Evolutionary conservation across 2,888 invertebrate species (phyloP).

Genomic region (Pammene fasciana): DNA sequence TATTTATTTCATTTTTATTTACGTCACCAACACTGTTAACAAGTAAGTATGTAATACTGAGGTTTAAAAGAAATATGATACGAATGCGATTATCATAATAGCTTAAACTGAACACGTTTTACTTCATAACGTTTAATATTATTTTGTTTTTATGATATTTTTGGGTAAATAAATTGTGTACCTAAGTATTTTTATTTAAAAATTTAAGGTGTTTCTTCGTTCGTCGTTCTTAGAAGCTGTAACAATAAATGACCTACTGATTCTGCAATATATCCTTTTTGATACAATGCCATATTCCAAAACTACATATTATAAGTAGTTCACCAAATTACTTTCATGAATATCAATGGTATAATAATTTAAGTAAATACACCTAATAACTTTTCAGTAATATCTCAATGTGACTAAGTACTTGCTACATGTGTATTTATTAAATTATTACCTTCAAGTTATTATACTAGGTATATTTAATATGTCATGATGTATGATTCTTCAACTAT

Average conservation of each 20-base stretch:
- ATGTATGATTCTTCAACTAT: no score
- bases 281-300: not conserved
- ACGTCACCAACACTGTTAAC: constrained; percentile 52
- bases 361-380: not conserved
- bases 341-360: not conserved
- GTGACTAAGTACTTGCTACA: no score
- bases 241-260: not conserved
- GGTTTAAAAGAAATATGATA: constrained; percentile 23
- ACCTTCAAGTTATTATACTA: no score
- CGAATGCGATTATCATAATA: constrained; percentile 36
- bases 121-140: not conserved
- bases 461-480: no score
- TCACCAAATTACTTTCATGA: not conserved
- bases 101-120: not conserved
- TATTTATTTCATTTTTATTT: constrained; percentile 69
- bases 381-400: not conserved
- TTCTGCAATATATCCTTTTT: not conserved
- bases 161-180: no score
- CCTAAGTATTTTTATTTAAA: not conserved
- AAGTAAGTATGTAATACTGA: constrained; percentile 39
- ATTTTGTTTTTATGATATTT: not conserved
- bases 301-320: not conserved
- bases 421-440: no score
- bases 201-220: not conserved
- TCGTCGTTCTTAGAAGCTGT: not conserved